Evolutionary conservation across 92 coral and sea anemone genomes (phyloP).

Genomic region (Zoanthus gigantus): DNA sequence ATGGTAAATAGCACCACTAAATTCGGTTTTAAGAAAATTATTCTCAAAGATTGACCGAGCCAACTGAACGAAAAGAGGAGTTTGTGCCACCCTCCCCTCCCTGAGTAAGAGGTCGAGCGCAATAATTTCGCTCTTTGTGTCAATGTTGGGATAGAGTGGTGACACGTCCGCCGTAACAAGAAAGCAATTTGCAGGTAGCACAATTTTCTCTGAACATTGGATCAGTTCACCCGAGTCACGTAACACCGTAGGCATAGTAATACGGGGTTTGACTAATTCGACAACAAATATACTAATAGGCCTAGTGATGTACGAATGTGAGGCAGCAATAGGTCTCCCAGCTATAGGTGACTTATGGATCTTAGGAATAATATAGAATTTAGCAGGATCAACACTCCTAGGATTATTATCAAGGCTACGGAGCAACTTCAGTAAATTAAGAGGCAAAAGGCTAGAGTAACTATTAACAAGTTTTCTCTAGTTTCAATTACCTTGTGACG

Average conservation of each 20-base stretch:
- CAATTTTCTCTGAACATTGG: background rate
- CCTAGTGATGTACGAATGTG: background rate
- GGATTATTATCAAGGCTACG: slow-evolving; percentile 46
- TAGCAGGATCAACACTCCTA: slow-evolving; percentile 44
- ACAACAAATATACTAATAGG: too few species aligned
- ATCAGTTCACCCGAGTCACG: too few species aligned
- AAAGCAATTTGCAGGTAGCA: background rate
- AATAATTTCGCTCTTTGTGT: background rate
- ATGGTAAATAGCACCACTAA: background rate
- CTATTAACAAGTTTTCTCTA: slow-evolving; percentile 33
- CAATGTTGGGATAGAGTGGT: background rate
- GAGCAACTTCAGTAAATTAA: slow-evolving; percentile 41
- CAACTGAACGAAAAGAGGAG: background rate
- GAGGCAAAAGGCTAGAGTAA: slow-evolving; percentile 39
- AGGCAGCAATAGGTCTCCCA: background rate
- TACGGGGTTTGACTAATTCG: too few species aligned
- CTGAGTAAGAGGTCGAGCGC: background rate
- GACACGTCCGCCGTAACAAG: background rate
- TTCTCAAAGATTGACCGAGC: background rate
- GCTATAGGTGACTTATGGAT: slow-evolving; percentile 46
- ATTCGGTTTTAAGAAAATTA: background rate
- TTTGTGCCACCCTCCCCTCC: background rate
- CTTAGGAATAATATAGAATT: background rate
- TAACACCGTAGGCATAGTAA: too few species aligned
- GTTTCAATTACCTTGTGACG: slow-evolving; percentile 38